Conservation (phyloP, 2,113 vertebrate species). For the Rousettus leschenaultii region DNA sequence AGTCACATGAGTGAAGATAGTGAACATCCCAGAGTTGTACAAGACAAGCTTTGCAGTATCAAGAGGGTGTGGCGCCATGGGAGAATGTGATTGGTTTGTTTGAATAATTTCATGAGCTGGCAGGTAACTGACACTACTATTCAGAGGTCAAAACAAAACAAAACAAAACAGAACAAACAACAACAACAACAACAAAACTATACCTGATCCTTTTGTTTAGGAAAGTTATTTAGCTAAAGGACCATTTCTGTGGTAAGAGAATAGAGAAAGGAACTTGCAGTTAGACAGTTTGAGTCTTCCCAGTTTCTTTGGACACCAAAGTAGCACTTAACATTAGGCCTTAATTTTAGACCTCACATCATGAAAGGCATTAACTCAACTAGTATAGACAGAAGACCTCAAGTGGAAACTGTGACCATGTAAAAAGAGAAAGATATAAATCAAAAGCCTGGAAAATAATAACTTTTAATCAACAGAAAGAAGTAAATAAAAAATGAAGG, state of each 20-base stretch:
- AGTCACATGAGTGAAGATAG: neutral
- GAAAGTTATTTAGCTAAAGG: neutral
- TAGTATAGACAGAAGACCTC: neutral
- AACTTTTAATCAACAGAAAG: neutral
- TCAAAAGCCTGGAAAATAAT: neutral
- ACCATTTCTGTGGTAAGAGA: neutral
- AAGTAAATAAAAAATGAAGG: neutral
- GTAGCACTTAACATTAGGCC: neutral
- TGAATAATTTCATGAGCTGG: neutral
- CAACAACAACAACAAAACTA: neutral
- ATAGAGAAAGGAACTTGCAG: neutral
- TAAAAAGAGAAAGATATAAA: neutral
- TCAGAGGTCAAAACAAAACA: neutral
- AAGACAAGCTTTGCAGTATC: neutral
- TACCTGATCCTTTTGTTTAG: neutral
- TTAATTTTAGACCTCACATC: neutral
- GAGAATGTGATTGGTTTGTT: neutral
- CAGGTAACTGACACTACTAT: neutral
- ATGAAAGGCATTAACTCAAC: neutral
- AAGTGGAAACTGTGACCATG: neutral
- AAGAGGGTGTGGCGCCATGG: neutral
- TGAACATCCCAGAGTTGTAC: rapidly evolving
- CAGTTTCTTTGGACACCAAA: neutral
- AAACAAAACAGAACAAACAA: no score
- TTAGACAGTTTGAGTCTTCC: neutral